phyloP scores from a whole-genome alignment of 2,797 vertebrate genomes.

The Gobio occitaniae region DNA sequence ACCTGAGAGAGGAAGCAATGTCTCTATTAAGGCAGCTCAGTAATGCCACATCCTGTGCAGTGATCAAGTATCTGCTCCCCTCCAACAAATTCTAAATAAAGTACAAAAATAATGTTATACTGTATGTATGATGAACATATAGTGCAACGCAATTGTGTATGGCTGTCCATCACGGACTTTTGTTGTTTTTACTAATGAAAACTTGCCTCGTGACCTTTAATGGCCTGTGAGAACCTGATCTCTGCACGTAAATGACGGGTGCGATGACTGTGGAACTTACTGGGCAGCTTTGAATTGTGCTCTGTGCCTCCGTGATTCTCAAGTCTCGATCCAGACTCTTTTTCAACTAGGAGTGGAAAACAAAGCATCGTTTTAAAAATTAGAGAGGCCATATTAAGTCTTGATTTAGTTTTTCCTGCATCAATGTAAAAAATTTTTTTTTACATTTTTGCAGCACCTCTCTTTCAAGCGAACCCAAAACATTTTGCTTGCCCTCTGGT shows the following conservation, averaged over 20 bases:
- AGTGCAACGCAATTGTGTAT: not conserved
- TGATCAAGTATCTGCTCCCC: slow-evolving; percentile 83
- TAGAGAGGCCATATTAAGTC: not conserved
- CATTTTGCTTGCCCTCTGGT: not conserved
- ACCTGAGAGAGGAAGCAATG: slow-evolving; percentile 82
- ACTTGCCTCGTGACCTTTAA: slow-evolving; percentile 26
- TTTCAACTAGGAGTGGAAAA: slow-evolving; percentile 75
- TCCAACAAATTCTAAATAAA: slow-evolving; percentile 78
- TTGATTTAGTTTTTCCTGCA: not conserved
- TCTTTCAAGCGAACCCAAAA: not conserved
- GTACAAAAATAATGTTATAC: not conserved
- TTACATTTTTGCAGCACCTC: not conserved
- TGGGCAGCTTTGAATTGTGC: slow-evolving; percentile 81
- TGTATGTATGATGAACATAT: not conserved
- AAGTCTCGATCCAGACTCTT: slow-evolving; percentile 70
- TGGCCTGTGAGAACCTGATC: slow-evolving; percentile 19
- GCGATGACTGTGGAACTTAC: slow-evolving; percentile 66
- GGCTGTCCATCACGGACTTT: not conserved
- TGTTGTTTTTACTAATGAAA: not conserved
- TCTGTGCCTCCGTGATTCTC: slow-evolving; percentile 79
- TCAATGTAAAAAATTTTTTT: not conserved
- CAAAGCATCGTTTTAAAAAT: not conserved
- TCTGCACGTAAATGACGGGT: slow-evolving; percentile 35
- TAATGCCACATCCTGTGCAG: slow-evolving; percentile 80
- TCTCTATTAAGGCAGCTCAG: slow-evolving; percentile 77